Base-by-base conservation (phyloP, 2,113 vertebrate genomes). In the Corythornis cristatus region DNA sequence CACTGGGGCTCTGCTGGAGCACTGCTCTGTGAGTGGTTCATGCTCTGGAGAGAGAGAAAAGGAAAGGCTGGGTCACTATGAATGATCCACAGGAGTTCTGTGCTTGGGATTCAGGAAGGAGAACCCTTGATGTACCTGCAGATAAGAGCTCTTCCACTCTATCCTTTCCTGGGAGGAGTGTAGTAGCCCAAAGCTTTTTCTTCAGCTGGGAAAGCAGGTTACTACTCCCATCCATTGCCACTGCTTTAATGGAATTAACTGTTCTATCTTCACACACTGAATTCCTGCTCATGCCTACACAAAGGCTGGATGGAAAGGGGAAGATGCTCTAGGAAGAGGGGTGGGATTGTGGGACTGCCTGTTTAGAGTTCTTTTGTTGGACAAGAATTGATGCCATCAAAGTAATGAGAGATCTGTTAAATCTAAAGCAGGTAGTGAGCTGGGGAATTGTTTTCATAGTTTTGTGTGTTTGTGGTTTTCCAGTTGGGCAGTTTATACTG, bases 401-500 rank as follows among this genome's bases (percentile, higher is more conserved):
- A 61, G 54, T 20, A 19, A 26, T 23, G 5, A 11, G 64, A 54
- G 31, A 15, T 12, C 2, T 0, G 1, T 57, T 48, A 31, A 42
- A 54, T n/a, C 35, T 53, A 31, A 17, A 43, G 72, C 35, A 50
- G 23, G 43, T 11, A 25, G 19, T n/a, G 8, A 15, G 21, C 23
- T 46, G 20, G 48, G 64, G 60, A 19, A 18, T 9, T 57, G 56
- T 29, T 54, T 66, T 35, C 17, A 9, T 2, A 20, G 46, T 31
- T 29, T 2, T 23, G 3, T 0, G 0, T 37, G 5, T 53, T 40
- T 83, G 5, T 48, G 15, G 35, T 11, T 66, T 57, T 66, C 18
- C 48, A n/a, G 9, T 33, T 50, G 51, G 29, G n/a, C 40, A 37
- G 8, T 12, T 76, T 15, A 5, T 35, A 25, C 21, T 10, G 54